Conservation (phyloP, 2,113 vertebrate genomes). For the Bambusicola thoracicus region DNA sequence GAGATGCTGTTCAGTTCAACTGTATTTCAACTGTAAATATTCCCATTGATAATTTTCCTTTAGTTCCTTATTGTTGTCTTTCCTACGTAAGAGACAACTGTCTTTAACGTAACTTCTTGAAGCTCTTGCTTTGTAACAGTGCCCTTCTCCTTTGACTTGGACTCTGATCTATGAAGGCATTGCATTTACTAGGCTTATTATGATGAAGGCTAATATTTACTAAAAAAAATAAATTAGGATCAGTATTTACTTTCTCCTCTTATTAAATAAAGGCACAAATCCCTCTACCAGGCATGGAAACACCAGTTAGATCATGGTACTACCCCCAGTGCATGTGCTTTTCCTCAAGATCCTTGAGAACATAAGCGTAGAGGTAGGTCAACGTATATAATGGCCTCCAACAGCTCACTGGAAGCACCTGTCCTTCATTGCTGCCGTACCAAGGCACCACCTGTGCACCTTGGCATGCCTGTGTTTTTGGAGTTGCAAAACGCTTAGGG, state of each 20-base stretch:
- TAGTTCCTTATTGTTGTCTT: background rate
- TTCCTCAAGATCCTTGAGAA: background rate
- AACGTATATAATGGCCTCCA: background rate
- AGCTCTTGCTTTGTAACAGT: background rate
- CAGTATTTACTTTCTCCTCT: background rate
- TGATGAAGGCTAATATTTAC: background rate
- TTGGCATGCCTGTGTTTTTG: background rate
- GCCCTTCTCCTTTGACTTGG: background rate
- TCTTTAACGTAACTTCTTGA: background rate
- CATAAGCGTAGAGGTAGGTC: background rate
- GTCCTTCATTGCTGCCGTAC: accelerated
- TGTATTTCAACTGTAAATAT: background rate
- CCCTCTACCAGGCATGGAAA: background rate
- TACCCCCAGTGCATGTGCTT: background rate
- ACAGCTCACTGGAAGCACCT: constrained; percentile 14
- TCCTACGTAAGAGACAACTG: background rate
- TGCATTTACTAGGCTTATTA: too few species aligned
- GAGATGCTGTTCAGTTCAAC: background rate
- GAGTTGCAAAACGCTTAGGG: background rate
- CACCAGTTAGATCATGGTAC: background rate
- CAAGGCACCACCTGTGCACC: background rate
- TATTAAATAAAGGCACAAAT: background rate
- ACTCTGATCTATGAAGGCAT: background rate
- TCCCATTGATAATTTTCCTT: background rate
- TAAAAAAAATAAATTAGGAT: background rate